These are phyloP conservation scores for Nothura maculosa DNA, from an alignment of 2,797 vertebrate species.

Conservation along the genomic window DNA sequence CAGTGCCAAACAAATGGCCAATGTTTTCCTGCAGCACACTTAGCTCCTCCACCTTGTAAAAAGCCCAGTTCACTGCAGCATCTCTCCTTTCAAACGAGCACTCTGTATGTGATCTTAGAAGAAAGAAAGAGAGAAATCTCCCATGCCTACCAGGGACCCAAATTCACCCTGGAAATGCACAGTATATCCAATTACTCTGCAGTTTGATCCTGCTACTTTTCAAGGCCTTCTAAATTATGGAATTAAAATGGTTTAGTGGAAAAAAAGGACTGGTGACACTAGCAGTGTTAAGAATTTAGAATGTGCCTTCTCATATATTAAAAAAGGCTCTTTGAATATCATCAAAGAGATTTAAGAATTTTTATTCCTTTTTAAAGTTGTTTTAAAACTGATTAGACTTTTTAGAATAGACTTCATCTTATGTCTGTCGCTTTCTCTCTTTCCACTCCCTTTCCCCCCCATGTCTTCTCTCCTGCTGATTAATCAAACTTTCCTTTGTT, in stretches of 20 bases:
- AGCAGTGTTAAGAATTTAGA: slow-evolving; percentile 82
- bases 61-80: slow-evolving; percentile 13
- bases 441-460: background rate
- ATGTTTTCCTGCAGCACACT: slow-evolving; percentile 65
- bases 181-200: slow-evolving; percentile 59
- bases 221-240: slow-evolving; percentile 81
- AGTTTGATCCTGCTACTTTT: slow-evolving; percentile 71
- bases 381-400: slow-evolving; percentile 76
- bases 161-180: slow-evolving; percentile 30
- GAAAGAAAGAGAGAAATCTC: slow-evolving; percentile 42
- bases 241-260: slow-evolving; percentile 77
- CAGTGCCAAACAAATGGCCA: slow-evolving; percentile 64
- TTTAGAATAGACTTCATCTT: slow-evolving; percentile 39
- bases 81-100: slow-evolving; percentile 31
- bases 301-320: slow-evolving; percentile 77
- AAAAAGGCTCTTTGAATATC: slow-evolving; percentile 83
- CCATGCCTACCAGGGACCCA: slow-evolving; percentile 25
- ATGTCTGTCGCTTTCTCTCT: background rate
- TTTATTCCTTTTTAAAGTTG: slow-evolving; percentile 82
- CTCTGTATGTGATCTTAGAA: slow-evolving; percentile 34
- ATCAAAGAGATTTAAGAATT: slow-evolving; percentile 84
- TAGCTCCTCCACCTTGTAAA: slow-evolving; percentile 36
- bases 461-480: slow-evolving; percentile 34
- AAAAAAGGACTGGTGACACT: slow-evolving; percentile 73
- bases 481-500: slow-evolving; percentile 65